Percentiles rank a stretch among this genome's conserved stretches.
phyloP scores from a whole-genome alignment of 2,888 invertebrate species.

The Amblyjoppa fuscipennis region DNA sequence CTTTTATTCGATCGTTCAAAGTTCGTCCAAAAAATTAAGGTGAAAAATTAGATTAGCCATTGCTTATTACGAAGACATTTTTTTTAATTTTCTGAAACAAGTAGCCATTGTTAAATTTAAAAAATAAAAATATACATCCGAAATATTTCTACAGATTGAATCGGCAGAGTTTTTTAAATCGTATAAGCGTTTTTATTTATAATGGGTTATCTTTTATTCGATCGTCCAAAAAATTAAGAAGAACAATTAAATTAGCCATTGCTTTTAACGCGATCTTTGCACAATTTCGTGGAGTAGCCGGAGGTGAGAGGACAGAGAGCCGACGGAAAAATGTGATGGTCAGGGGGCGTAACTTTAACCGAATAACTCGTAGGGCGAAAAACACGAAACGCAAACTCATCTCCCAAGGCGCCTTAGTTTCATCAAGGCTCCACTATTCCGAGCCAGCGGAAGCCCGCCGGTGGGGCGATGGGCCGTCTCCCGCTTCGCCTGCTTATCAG shows the following conservation, averaged over 20 bases:
- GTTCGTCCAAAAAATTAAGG: too few relatives aligned
- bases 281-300: not conserved
- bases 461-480: conserved; percentile 25
- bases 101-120: too few relatives aligned
- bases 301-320: not conserved
- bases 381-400: conserved; percentile 62
- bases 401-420: conserved; percentile 57
- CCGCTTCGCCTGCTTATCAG: conserved; percentile 60
- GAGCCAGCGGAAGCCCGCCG: conserved; percentile 15
- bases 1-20: not conserved
- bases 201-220: too few relatives aligned
- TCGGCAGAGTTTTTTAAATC: too few relatives aligned
- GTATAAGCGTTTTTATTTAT: too few relatives aligned
- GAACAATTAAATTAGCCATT: not conserved
- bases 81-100: too few relatives aligned
- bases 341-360: conserved; percentile 33
- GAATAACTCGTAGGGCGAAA: conserved; percentile 33
- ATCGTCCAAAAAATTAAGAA: not conserved
- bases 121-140: too few relatives aligned
- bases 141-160: too few relatives aligned
- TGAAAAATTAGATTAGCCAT: too few relatives aligned
- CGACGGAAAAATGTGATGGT: conserved; percentile 15
- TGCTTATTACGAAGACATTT: too few relatives aligned
- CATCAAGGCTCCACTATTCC: conserved; percentile 40
- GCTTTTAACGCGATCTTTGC: not conserved